Conservation (phyloP, 2,888 invertebrate genomes). For the Matsumyia berberina region DNA sequence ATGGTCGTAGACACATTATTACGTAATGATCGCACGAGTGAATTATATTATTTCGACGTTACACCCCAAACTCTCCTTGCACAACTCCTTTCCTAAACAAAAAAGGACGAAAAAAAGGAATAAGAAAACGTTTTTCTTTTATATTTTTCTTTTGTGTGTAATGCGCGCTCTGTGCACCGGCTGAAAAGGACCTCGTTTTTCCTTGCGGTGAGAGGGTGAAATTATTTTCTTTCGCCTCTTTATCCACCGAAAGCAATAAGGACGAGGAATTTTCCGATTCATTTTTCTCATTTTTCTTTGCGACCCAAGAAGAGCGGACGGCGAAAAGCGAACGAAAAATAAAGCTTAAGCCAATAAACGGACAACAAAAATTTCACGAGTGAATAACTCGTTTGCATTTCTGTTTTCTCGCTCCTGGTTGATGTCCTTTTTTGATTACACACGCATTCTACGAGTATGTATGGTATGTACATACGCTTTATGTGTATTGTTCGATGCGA, state of each 20-base stretch:
- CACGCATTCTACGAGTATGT: no score
- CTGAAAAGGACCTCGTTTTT: constrained; percentile 13
- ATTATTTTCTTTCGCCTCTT: neutral
- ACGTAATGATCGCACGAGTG: constrained; percentile 72
- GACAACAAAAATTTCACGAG: constrained; percentile 54
- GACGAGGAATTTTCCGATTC: constrained; percentile 41
- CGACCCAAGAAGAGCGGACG: neutral
- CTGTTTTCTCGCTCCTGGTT: neutral
- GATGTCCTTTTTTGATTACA: constrained; percentile 12
- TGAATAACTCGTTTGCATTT: constrained; percentile 54
- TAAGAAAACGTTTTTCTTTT: constrained; percentile 17
- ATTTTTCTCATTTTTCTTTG: constrained; percentile 42
- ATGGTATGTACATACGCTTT: no score
- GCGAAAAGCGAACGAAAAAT: neutral
- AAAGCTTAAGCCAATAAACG: constrained; percentile 59
- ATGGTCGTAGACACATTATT: constrained; percentile 65
- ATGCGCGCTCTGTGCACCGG: neutral
- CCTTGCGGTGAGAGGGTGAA: constrained; percentile 33
- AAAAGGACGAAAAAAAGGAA: constrained; percentile 4
- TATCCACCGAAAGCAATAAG: neutral
- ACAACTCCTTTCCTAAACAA: constrained; percentile 34
- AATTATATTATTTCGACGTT: constrained; percentile 68
- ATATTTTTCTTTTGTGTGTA: constrained; percentile 42
- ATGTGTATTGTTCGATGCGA: no score
- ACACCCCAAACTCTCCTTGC: constrained; percentile 30